These are phyloP conservation scores for Oscheius onirici DNA, from an alignment of 2,888 invertebrate species.

Conservation along the genomic window DNA sequence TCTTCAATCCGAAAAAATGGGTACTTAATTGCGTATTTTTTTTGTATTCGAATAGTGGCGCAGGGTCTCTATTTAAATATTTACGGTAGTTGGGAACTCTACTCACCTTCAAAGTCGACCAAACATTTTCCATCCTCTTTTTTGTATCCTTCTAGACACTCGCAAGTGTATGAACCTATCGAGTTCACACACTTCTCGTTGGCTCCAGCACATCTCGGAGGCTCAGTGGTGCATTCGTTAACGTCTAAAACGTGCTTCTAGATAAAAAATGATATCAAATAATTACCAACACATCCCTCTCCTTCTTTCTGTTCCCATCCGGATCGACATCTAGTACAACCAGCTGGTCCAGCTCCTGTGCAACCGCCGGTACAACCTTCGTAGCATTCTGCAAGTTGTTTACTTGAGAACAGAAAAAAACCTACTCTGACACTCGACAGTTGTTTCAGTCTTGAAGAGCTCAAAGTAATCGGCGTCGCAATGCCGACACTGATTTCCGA, in stretches of 20 bases:
- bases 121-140: constrained; percentile 58
- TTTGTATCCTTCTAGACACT: constrained; percentile 64
- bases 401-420: not conserved
- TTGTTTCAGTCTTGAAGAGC: constrained; percentile 33
- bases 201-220: constrained; percentile 46
- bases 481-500: constrained; percentile 81
- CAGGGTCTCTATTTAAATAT: too few species aligned
- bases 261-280: not conserved
- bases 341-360: constrained; percentile 49
- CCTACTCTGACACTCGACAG: constrained; percentile 60
- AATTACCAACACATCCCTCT: constrained; percentile 62
- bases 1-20: too few species aligned
- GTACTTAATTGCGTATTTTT: too few species aligned
- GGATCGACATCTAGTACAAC: constrained; percentile 63
- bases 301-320: constrained; percentile 60
- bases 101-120: constrained; percentile 67
- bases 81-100: too few species aligned
- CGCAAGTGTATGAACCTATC: constrained; percentile 63
- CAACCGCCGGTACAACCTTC: constrained; percentile 69
- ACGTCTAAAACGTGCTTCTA: constrained; percentile 50
- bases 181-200: constrained; percentile 66
- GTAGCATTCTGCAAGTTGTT: constrained; percentile 60
- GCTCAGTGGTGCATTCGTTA: constrained; percentile 56
- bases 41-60: too few species aligned
- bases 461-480: constrained; percentile 77